A percentile compares a stretch with the other conserved stretches of the same genome.
Conservation (phyloP, 2,113 vertebrate species). For the Carassius carassius region DNA sequence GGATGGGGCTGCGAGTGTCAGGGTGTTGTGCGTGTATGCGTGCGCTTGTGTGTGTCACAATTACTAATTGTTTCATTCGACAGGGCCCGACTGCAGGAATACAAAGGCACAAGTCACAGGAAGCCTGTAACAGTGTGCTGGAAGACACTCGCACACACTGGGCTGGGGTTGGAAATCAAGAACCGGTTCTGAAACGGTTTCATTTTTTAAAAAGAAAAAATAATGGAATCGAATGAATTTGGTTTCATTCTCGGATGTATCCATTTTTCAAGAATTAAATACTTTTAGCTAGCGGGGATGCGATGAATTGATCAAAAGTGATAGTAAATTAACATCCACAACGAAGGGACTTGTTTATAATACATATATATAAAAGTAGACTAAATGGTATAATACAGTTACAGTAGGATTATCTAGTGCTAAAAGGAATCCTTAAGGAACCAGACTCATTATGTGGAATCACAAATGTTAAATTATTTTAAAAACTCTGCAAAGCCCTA, state of each 20-base stretch:
- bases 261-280: too few relatives aligned
- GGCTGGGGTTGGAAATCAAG: not conserved
- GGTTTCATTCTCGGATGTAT: too few relatives aligned
- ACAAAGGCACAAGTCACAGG: conserved; percentile 72
- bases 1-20: conserved; percentile 56
- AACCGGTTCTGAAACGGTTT: not conserved
- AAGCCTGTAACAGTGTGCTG: conserved; percentile 52
- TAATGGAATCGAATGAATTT: too few relatives aligned
- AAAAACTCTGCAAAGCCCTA: not conserved
- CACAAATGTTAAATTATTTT: not conserved
- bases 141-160: conserved; percentile 37
- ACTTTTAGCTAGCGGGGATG: too few relatives aligned
- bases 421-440: not conserved
- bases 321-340: too few relatives aligned
- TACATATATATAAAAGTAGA: not conserved
- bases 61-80: conserved; percentile 71
- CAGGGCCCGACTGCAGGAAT: conserved; percentile 53
- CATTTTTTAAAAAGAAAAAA: not conserved
- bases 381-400: not conserved
- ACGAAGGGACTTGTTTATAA: too few relatives aligned
- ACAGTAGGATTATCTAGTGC: not conserved
- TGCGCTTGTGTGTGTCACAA: conserved; percentile 62
- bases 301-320: too few relatives aligned
- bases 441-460: not conserved
- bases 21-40: conserved; percentile 47